These are phyloP conservation scores for Centropus unirufus DNA, from an alignment of 2,113 vertebrate species.

Conservation along the genomic window DNA sequence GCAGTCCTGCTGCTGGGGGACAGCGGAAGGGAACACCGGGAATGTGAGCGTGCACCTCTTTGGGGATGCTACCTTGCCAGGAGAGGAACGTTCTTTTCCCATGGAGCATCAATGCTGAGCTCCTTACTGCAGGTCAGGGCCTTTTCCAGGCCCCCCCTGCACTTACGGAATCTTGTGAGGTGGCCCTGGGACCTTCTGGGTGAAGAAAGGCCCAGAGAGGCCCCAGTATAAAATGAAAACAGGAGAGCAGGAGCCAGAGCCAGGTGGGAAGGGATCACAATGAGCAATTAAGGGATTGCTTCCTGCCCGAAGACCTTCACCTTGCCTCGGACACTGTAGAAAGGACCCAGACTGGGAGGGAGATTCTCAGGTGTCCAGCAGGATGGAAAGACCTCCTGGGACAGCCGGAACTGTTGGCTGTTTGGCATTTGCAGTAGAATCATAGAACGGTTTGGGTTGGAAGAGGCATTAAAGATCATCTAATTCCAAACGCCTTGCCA, in stretches of 20 bases:
- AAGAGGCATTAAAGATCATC: too few relatives aligned
- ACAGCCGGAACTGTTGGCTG: background rate
- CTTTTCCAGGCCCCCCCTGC: background rate
- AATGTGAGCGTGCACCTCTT: background rate
- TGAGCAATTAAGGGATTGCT: background rate
- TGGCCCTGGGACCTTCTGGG: background rate
- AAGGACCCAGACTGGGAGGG: background rate
- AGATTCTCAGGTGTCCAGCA: rapidly evolving
- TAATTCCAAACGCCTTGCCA: too few relatives aligned
- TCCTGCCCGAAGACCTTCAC: background rate
- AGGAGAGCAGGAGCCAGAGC: background rate
- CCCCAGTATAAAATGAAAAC: rapidly evolving
- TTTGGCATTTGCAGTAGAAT: background rate
- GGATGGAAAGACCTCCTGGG: background rate
- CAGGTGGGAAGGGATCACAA: rapidly evolving
- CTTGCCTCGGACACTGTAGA: background rate
- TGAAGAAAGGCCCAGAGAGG: background rate
- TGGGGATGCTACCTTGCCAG: background rate
- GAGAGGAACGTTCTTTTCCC: background rate
- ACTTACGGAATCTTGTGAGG: too few relatives aligned
- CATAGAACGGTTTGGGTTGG: too few relatives aligned
- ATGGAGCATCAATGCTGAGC: background rate
- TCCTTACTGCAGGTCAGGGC: rapidly evolving
- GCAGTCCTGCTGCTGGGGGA: background rate
- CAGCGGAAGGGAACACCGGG: background rate